Conservation (phyloP, 2,797 vertebrate genomes). For the Sitta carolinensis region DNA sequence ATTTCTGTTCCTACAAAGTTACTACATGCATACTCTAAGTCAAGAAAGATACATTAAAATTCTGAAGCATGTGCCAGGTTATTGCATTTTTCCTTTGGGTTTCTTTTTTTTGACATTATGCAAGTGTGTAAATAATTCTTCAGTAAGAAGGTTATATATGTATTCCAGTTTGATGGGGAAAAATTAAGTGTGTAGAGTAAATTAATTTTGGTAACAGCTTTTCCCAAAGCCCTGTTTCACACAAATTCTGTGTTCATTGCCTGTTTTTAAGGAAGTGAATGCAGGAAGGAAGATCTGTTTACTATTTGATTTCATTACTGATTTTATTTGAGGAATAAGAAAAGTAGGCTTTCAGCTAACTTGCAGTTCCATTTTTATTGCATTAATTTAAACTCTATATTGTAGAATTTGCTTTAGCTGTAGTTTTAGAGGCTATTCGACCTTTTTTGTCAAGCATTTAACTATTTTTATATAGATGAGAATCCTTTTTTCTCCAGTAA, state of each 20-base stretch:
- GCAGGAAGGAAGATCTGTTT: constrained; percentile 1
- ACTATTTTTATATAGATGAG: neutral
- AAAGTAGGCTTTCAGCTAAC: neutral
- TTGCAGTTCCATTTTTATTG: neutral
- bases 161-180: neutral
- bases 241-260: neutral
- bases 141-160: neutral
- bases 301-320: neutral
- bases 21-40: neutral
- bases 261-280: neutral
- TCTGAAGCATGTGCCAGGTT: neutral
- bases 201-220: neutral
- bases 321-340: neutral
- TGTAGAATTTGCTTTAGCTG: neutral
- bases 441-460: neutral
- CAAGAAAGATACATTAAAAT: constrained; percentile 3
- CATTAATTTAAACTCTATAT: constrained; percentile 22
- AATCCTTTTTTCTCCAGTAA: neutral
- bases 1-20: constrained; percentile 4
- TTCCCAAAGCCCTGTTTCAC: neutral
- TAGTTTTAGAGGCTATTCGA: neutral
- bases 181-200: neutral
- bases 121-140: neutral
- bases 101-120: neutral
- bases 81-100: neutral